Conservation (phyloP, 2,797 vertebrate species). For the Thamnophis elegans region DNA sequence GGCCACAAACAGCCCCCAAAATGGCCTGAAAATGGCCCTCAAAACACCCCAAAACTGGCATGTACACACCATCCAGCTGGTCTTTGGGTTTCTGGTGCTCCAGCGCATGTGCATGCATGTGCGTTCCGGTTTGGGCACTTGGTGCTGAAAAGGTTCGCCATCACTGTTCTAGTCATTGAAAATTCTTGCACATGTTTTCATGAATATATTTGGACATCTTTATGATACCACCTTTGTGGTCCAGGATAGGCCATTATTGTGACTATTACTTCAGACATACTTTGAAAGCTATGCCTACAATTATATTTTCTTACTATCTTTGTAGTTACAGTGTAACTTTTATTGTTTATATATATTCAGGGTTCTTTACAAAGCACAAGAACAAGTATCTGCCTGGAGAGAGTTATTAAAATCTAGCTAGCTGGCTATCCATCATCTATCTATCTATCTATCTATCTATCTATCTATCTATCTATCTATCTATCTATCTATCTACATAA, state of each 20-base stretch:
- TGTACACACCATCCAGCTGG: too few species aligned
- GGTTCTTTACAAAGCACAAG: not conserved
- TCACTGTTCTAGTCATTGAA: not conserved
- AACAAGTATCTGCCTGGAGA: too few species aligned
- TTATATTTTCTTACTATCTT: not conserved
- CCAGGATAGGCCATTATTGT: not conserved
- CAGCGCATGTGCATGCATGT: too few species aligned
- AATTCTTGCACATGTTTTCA: not conserved
- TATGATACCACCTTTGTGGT: not conserved
- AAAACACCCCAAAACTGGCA: too few species aligned
- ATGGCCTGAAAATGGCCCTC: too few species aligned
- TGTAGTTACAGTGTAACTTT: not conserved
- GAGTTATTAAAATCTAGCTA: not conserved
- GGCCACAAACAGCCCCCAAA: too few species aligned
- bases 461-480: too few species aligned
- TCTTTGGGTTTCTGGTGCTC: too few species aligned
- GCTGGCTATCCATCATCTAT: not conserved
- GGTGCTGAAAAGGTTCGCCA: too few species aligned
- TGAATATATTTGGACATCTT: not conserved
- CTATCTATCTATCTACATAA: not conserved
- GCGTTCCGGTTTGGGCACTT: too few species aligned
- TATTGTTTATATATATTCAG: not conserved
- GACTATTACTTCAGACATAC: not conserved
- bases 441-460: too few species aligned
- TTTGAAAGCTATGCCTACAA: not conserved